Evolutionary conservation across 2,888 invertebrate species (phyloP).

Genomic region (Cephus nigrinus): DNA sequence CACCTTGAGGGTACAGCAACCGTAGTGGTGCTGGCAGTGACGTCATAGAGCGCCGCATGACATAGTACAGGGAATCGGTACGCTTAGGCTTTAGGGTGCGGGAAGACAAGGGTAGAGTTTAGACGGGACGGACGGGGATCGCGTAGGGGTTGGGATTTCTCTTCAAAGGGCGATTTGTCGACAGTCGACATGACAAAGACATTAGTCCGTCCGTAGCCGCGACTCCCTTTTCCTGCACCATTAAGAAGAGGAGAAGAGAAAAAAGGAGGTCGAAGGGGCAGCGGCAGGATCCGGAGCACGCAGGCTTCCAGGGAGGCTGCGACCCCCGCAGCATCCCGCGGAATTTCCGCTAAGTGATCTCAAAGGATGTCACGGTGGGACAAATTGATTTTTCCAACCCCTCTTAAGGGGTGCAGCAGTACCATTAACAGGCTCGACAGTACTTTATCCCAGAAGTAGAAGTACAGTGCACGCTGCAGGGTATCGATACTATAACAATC

Average conservation of each 20-base stretch:
- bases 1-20: not conserved
- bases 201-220: constrained; percentile 43
- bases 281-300: not conserved
- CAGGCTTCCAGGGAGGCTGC: not conserved
- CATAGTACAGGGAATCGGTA: not conserved
- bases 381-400: constrained; percentile 57
- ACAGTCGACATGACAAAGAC: constrained; percentile 65
- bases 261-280: constrained; percentile 5
- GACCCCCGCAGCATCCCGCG: constrained; percentile 33
- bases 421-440: not conserved
- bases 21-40: not conserved
- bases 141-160: constrained; percentile 15
- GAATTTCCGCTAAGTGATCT: constrained; percentile 56
- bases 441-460: not conserved
- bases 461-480: not conserved
- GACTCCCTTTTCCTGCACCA: constrained; percentile 41
- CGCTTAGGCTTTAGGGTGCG: not conserved
- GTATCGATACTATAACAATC: not conserved
- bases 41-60: not conserved
- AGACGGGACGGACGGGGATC: not conserved
- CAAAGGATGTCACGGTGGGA: constrained; percentile 54
- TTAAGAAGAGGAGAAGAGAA: constrained; percentile 34
- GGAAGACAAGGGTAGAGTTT: not conserved
- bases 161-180: constrained; percentile 60
- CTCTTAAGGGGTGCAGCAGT: not conserved